These are phyloP conservation scores for Vesta saturnalis DNA, from an alignment of 2,888 invertebrate species.

Conservation along the genomic window DNA sequence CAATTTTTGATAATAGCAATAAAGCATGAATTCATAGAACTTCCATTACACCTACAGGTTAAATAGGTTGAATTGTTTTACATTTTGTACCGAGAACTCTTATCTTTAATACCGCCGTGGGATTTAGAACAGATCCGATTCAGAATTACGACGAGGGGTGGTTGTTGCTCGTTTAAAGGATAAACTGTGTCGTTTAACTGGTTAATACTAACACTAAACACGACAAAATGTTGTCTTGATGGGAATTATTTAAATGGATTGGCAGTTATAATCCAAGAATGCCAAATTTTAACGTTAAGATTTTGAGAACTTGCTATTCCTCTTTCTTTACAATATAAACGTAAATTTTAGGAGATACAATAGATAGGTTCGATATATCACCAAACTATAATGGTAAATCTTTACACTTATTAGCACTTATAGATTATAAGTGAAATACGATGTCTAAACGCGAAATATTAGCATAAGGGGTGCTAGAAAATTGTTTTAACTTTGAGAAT, in stretches of 20 bases:
- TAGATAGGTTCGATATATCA: no score
- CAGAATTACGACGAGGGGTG: constrained; percentile 32
- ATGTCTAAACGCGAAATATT: no score
- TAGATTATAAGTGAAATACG: no score
- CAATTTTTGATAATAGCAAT: constrained; percentile 37
- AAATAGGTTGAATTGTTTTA: constrained; percentile 38
- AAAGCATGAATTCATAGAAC: constrained; percentile 29
- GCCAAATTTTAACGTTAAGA: background rate
- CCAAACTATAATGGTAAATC: no score
- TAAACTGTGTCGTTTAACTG: constrained; percentile 25
- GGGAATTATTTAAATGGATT: constrained; percentile 14
- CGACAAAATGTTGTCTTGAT: constrained; percentile 18
- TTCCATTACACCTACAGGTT: constrained; percentile 23
- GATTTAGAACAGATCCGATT: constrained; percentile 34
- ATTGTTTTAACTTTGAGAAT: no score
- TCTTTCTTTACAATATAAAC: background rate
- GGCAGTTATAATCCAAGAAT: constrained; percentile 9
- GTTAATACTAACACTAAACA: constrained; percentile 26
- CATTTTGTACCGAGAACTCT: constrained; percentile 35
- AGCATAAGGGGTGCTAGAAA: no score
- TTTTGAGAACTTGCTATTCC: background rate
- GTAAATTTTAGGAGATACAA: no score
- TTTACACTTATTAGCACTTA: no score
- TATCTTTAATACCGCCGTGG: constrained; percentile 31
- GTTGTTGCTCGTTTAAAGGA: constrained; percentile 27